Conservation (phyloP, 2,797 vertebrate genomes). For the Mormyrops boulengeri region DNA sequence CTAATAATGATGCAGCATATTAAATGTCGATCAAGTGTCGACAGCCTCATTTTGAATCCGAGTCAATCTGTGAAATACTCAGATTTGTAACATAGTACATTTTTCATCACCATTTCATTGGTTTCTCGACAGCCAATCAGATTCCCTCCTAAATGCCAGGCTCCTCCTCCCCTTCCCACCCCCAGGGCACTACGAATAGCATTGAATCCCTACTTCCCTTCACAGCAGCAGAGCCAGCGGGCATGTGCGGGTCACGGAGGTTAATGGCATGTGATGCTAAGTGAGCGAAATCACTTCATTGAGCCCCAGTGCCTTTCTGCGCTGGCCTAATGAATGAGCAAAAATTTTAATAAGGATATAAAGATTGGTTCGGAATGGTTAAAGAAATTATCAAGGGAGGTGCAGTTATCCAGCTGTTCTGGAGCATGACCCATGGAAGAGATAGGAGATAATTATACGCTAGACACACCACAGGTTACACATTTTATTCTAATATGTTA, state of each 20-base stretch:
- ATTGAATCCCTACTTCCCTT: background rate
- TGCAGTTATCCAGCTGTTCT: constrained; percentile 35
- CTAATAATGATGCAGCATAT: background rate
- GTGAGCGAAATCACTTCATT: background rate
- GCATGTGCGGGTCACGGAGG: background rate
- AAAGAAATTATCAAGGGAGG: constrained; percentile 34
- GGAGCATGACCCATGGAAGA: constrained; percentile 32
- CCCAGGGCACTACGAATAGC: background rate
- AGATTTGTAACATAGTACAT: background rate
- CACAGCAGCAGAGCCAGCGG: background rate
- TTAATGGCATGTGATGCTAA: background rate
- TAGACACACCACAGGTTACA: constrained; percentile 27
- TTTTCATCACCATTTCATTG: background rate
- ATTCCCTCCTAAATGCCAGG: background rate
- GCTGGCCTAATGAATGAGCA: constrained; percentile 2
- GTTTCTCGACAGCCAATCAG: background rate
- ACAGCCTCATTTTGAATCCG: background rate
- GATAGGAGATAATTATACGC: constrained; percentile 8
- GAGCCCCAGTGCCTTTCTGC: background rate
- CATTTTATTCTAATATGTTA: constrained; percentile 55
- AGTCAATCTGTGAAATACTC: background rate
- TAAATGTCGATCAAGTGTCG: background rate
- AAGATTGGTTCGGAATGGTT: constrained; percentile 42
- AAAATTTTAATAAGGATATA: constrained; percentile 22
- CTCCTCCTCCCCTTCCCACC: background rate